Evolutionary conservation across 2,888 invertebrate species (phyloP), one percentile per base, ranked within the genome.

Genomic region (Hartigia nigra): DNA sequence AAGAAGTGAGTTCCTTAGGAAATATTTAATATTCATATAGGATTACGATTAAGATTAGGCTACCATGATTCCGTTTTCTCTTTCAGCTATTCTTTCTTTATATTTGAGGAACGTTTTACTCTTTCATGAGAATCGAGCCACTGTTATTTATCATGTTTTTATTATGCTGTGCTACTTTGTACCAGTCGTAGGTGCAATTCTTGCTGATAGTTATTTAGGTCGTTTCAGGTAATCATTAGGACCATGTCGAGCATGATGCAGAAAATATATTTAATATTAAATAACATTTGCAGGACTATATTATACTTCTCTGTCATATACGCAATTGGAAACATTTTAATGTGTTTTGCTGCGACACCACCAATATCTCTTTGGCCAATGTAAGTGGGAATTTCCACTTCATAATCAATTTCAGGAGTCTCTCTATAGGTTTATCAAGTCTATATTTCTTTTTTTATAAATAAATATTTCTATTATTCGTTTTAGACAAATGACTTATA

Each of bases 201-300:
- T 96, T 80, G 96, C 97, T 0, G 97, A 97, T 90, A 95, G 96
- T 80, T 94, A 94, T 86, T 93, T 96, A 74, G 97, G 97, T 80
- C 94, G 96, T 93, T 97, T 95, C 92, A 93, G 92, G 91, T 92
- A 87, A 84, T 31, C 70, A 37, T 9, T 23, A 55, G 1, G 23
- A 2, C 55, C 55, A 55, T 55, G 55, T 1, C 1, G 23, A 55
- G 23, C 23, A 55, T 39, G 23, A 39, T 55, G 55, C 23, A 39
- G 23, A 23, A 55, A 55, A 55, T 55, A 5, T 55, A 2, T 9
- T 55, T 55, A 55, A 23, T 9, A 55, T 55, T 2, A 55, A 55
- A 55, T 23, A 55, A 55, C 9, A 36, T 79, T 84, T 82, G 11
- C 81, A 87, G 88, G 77, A 97, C 97, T 0, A 97, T 97, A 85